phyloP scores from a whole-genome alignment of 2,888 invertebrate genomes.

The Netelia melanura region DNA sequence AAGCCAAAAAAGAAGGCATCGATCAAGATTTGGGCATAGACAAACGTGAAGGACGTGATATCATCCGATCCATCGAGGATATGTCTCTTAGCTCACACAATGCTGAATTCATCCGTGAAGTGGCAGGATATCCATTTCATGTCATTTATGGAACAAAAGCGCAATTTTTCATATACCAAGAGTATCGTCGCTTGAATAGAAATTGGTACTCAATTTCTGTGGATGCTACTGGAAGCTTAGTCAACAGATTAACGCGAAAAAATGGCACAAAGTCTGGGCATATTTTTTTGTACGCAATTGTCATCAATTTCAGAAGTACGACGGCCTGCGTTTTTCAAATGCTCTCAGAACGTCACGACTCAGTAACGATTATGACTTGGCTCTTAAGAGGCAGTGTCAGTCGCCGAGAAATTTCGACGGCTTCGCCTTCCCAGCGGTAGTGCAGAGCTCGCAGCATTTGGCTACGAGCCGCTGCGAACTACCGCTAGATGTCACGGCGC shows the following conservation, averaged over 20 bases:
- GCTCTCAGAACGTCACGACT: slow-evolving; percentile 60
- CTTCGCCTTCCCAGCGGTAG: too few species aligned
- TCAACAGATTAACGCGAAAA: slow-evolving; percentile 41
- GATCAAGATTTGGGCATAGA: slow-evolving; percentile 52
- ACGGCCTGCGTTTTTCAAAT: slow-evolving; percentile 61
- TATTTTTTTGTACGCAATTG: slow-evolving; percentile 63
- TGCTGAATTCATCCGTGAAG: slow-evolving; percentile 59
- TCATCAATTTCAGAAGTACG: slow-evolving; percentile 50
- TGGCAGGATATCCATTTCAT: slow-evolving; percentile 54
- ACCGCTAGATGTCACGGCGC: too few species aligned
- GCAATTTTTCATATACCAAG: slow-evolving; percentile 32
- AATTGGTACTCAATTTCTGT: slow-evolving; percentile 1
- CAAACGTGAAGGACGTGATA: slow-evolving; percentile 33
- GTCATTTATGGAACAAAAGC: slow-evolving; percentile 54
- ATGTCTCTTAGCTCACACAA: slow-evolving; percentile 47
- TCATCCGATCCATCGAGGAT: slow-evolving; percentile 55
- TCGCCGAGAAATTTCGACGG: too few species aligned
- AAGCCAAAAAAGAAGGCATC: slow-evolving; percentile 57
- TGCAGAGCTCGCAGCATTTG: too few species aligned
- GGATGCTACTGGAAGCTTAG: slow-evolving; percentile 55
- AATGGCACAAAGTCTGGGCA: slow-evolving; percentile 37
- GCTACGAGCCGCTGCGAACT: too few species aligned
- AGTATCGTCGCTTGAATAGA: slow-evolving; percentile 33
- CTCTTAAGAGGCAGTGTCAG: too few species aligned
- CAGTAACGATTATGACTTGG: slow-evolving; percentile 57